Evolutionary conservation across 2,113 vertebrate genomes (phyloP).

Genomic region (Regulus satrapa): DNA sequence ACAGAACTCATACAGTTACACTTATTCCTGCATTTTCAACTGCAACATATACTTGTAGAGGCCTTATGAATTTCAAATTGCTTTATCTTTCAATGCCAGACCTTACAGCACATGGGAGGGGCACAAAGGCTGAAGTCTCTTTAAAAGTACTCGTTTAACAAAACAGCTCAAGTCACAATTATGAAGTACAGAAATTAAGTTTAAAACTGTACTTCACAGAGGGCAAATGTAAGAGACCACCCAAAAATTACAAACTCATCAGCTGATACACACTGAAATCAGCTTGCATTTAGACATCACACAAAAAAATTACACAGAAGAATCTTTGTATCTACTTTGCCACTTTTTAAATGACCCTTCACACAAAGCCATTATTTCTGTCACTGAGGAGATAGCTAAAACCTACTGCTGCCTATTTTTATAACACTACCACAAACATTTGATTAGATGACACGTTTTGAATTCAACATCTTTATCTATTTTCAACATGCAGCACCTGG

Average conservation of each 20-base stretch:
- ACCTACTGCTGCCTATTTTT: background rate
- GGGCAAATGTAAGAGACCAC: background rate
- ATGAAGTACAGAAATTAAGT: background rate
- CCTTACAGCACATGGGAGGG: background rate
- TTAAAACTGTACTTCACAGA: background rate
- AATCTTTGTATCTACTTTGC: background rate
- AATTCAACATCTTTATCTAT: background rate
- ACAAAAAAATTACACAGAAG: background rate
- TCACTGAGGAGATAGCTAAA: background rate
- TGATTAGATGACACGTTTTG: background rate
- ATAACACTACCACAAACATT: background rate
- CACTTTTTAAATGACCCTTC: background rate
- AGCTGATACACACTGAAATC: background rate
- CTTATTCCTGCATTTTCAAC: background rate
- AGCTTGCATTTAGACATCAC: background rate
- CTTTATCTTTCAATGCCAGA: slow-evolving; percentile 69
- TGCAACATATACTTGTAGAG: background rate
- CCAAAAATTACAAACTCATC: background rate
- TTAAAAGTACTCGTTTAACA: background rate
- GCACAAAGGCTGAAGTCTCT: background rate
- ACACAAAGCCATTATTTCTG: background rate
- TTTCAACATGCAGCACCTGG: background rate
- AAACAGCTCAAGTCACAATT: background rate
- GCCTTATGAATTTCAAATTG: background rate
- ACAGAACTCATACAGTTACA: background rate